Percentiles rank a stretch among this genome's conserved stretches.
Conservation (phyloP, 2,797 vertebrate genomes). For the Gallinago solitaria region DNA sequence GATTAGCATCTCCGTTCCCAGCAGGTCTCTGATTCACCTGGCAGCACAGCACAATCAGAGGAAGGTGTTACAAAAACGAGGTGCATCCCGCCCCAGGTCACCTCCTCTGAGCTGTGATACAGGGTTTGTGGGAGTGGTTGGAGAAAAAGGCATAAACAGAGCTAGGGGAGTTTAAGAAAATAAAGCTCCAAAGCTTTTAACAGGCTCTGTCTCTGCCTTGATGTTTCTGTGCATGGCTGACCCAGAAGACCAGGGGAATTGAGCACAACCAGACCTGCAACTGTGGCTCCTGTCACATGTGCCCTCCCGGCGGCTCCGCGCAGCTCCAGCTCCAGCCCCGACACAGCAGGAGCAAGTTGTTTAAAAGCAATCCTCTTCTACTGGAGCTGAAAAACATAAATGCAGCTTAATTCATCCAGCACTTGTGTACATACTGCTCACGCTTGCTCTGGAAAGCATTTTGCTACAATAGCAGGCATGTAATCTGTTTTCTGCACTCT, state of each 20-base stretch:
- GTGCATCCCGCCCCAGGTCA: neutral
- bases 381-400: slow-evolving; percentile 43
- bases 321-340: slow-evolving; percentile 7
- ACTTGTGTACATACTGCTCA: slow-evolving; percentile 40
- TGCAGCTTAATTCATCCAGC: slow-evolving; percentile 34
- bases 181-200: slow-evolving; percentile 1
- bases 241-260: neutral
- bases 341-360: neutral
- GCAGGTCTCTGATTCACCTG: neutral
- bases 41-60: neutral
- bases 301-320: neutral
- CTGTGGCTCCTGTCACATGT: neutral
- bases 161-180: neutral
- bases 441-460: slow-evolving; percentile 41
- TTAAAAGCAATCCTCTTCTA: slow-evolving; percentile 24
- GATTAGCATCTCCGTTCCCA: slow-evolving; percentile 2
- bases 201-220: neutral
- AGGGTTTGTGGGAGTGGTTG: neutral
- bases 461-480: slow-evolving; percentile 11
- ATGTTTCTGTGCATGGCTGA: neutral
- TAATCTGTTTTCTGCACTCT: slow-evolving; percentile 56
- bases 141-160: neutral
- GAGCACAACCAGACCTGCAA: slow-evolving; percentile 35
- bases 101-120: neutral
- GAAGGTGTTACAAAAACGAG: slow-evolving; percentile 8